These are phyloP conservation scores for Philotrypesis tridentata DNA, from an alignment of 1,140 invertebrate species.

Conservation along the genomic window DNA sequence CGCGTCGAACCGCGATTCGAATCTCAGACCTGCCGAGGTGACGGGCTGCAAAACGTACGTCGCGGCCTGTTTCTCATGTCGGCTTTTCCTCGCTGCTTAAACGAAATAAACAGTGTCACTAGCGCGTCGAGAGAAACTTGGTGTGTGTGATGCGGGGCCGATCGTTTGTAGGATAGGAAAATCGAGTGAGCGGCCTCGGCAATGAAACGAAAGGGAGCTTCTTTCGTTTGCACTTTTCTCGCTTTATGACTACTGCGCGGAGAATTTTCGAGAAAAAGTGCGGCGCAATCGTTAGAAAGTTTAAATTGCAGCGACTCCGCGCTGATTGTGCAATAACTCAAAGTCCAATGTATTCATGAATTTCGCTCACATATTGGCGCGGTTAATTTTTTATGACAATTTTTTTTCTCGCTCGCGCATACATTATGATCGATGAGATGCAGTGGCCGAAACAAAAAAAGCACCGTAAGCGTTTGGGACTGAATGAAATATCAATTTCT, in stretches of 20 bases:
- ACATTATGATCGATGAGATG: neutral
- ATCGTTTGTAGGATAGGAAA: neutral
- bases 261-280: neutral
- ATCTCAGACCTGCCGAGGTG: constrained; percentile 4
- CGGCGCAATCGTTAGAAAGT: neutral
- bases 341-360: neutral
- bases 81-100: neutral
- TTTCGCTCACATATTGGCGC: too few relatives aligned
- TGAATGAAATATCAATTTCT: constrained; percentile 49
- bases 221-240: neutral
- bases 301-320: too few relatives aligned
- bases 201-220: constrained; percentile 13
- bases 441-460: constrained; percentile 25
- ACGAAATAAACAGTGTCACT: neutral
- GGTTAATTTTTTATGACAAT: too few relatives aligned
- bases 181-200: constrained; percentile 16
- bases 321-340: neutral
- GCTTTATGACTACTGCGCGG: neutral
- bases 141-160: neutral
- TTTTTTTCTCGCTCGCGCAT: neutral
- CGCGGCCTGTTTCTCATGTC: neutral
- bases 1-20: constrained; percentile 55
- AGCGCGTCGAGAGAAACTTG: neutral
- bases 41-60: neutral
- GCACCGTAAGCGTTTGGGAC: constrained; percentile 28